Conservation (phyloP, 2,888 invertebrate species). For the Odontocerum albicorne region DNA sequence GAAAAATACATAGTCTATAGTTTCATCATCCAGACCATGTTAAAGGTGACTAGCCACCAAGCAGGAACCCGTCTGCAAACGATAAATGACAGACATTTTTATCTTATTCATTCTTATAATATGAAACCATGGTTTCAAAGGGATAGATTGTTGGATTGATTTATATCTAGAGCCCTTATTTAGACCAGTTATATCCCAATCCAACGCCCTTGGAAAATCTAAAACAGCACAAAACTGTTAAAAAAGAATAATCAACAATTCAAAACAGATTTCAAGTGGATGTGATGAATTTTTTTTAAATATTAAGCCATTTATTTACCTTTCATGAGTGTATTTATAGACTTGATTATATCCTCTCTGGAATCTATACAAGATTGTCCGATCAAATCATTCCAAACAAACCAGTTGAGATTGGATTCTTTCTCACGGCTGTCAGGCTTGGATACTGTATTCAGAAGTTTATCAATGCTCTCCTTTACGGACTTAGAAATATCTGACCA, state of each 20-base stretch:
- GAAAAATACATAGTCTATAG: too few relatives aligned
- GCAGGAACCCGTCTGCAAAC: too few relatives aligned
- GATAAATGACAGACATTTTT: too few relatives aligned
- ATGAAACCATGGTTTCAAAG: too few relatives aligned
- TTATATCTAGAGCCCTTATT: too few relatives aligned
- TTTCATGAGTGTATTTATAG: conserved; percentile 55
- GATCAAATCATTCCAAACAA: conserved; percentile 71
- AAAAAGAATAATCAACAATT: neutral
- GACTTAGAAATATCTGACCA: conserved; percentile 49
- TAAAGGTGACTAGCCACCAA: too few relatives aligned
- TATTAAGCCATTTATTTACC: conserved; percentile 40
- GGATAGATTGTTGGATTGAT: too few relatives aligned
- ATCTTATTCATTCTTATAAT: too few relatives aligned
- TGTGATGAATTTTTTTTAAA: neutral
- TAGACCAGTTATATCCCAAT: too few relatives aligned
- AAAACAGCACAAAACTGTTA: too few relatives aligned
- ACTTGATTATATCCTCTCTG: conserved; percentile 50
- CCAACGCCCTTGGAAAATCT: too few relatives aligned
- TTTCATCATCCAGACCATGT: too few relatives aligned
- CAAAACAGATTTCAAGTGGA: neutral
- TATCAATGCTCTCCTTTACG: conserved; percentile 41
- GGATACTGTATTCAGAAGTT: conserved; percentile 41
- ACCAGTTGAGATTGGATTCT: conserved; percentile 69
- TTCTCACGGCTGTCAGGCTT: conserved; percentile 48
- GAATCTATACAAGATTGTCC: conserved; percentile 55